A percentile compares a stretch with the other conserved stretches of the same genome.
Conservation (phyloP, 1,140 invertebrate genomes). For the Aphelinus certus region DNA sequence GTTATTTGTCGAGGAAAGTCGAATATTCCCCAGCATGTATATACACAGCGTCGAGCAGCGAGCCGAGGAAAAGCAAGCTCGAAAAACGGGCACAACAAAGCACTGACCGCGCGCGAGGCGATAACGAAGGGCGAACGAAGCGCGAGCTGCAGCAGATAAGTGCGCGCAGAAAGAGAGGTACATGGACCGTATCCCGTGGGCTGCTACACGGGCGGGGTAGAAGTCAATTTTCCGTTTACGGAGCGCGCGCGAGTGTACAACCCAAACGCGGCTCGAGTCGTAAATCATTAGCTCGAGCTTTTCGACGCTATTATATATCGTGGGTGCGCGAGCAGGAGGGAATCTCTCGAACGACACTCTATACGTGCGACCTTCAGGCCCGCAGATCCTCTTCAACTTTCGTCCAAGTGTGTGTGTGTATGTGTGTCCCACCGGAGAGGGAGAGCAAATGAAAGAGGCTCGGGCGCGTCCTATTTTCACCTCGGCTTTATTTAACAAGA, state of each 20-base stretch:
- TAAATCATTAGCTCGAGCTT: constrained; percentile 29
- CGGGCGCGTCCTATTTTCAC: too few species aligned
- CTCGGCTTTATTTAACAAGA: too few species aligned
- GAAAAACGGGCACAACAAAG: background rate
- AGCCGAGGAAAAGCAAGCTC: too few species aligned
- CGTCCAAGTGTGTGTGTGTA: too few species aligned
- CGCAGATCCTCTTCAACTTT: too few species aligned
- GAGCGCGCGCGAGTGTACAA: background rate
- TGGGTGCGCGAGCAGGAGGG: background rate
- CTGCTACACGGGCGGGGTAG: background rate
- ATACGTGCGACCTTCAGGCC: too few species aligned
- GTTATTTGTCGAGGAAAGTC: constrained; percentile 19
- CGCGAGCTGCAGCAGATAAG: background rate
- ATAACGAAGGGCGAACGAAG: background rate
- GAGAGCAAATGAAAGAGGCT: too few species aligned
- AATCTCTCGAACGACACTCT: too few species aligned
- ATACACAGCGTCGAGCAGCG: too few species aligned
- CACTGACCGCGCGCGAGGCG: background rate
- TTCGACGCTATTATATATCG: constrained; percentile 26
- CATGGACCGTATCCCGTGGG: background rate
- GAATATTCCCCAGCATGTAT: background rate
- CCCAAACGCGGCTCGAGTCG: background rate
- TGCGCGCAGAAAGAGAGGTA: constrained; percentile 1
- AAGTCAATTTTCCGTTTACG: constrained; percentile 33
- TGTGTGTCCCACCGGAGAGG: too few species aligned